These are phyloP conservation scores for Diplazon laetatorius DNA, from an alignment of 2,888 invertebrate genomes.

Conservation along the genomic window DNA sequence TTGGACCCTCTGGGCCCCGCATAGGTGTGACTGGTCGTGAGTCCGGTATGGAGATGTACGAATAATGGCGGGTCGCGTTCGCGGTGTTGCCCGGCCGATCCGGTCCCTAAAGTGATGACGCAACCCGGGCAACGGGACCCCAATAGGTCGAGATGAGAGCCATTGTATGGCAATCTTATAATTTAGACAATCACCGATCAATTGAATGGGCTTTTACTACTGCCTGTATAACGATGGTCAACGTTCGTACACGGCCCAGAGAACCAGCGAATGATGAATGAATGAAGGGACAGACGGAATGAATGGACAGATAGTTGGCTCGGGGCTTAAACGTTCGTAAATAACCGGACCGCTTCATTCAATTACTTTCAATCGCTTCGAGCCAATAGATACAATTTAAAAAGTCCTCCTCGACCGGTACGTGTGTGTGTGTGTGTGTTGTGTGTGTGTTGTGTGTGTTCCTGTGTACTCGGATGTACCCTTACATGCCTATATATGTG, in stretches of 20 bases:
- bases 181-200: slow-evolving; percentile 83
- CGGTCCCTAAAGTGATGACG: slow-evolving; percentile 82
- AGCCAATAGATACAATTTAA: slow-evolving; percentile 83
- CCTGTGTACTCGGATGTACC: not conserved
- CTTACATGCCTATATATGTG: not conserved
- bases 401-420: slow-evolving; percentile 70
- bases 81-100: slow-evolving; percentile 77
- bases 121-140: slow-evolving; percentile 81
- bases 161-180: slow-evolving; percentile 83
- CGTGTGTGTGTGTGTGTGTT: slow-evolving; percentile 39
- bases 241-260: slow-evolving; percentile 77
- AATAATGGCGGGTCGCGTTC: slow-evolving; percentile 70
- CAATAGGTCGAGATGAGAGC: slow-evolving; percentile 83
- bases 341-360: slow-evolving; percentile 82
- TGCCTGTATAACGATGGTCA: slow-evolving; percentile 82
- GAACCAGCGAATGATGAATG: slow-evolving; percentile 83
- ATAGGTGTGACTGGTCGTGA: slow-evolving; percentile 45
- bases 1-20: too few relatives aligned
- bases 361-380: slow-evolving; percentile 83
- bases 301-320: slow-evolving; percentile 83
- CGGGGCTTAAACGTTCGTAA: slow-evolving; percentile 82
- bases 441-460: slow-evolving; percentile 41
- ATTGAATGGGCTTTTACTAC: slow-evolving; percentile 83
- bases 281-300: slow-evolving; percentile 83
- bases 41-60: slow-evolving; percentile 38